phyloP scores from a whole-genome alignment of 1,140 invertebrate genomes.

The Scylla paramamosain region DNA sequence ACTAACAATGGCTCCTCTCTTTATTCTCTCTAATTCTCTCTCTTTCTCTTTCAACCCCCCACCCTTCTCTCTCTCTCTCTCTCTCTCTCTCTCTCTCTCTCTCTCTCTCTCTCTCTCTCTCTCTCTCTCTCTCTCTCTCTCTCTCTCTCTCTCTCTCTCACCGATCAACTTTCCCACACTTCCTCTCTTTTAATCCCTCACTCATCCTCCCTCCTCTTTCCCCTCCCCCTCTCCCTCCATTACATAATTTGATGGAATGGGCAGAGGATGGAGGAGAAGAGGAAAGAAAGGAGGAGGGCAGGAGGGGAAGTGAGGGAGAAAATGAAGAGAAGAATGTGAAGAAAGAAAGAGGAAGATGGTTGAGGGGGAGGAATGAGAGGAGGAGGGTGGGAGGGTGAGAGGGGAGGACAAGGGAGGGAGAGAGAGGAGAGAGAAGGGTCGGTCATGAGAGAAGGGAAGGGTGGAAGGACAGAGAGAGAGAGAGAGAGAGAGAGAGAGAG shows the following conservation, averaged over 20 bases:
- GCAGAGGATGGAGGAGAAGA: background rate
- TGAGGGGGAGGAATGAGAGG: background rate
- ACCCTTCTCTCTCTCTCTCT: background rate
- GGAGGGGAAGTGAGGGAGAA: background rate
- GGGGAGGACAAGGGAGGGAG: background rate
- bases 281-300: background rate
- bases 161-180: background rate
- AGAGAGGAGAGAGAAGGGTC: too few relatives aligned
- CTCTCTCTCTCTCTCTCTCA: background rate
- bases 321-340: slow-evolving; percentile 3
- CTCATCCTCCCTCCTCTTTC: background rate
- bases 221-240: background rate
- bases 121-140: background rate
- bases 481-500: background rate
- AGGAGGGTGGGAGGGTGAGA: background rate
- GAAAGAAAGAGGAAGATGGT: background rate
- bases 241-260: slow-evolving; percentile 24
- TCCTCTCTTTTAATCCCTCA: background rate
- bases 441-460: too few relatives aligned
- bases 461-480: too few relatives aligned
- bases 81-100: background rate
- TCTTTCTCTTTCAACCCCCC: background rate
- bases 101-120: too few relatives aligned
- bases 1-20: slow-evolving; percentile 7
- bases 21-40: slow-evolving; percentile 13